A percentile compares a stretch with the other conserved stretches of the same genome.
phyloP scores from a whole-genome alignment of 2,888 invertebrate genomes.

The Cepaea hortensis region DNA sequence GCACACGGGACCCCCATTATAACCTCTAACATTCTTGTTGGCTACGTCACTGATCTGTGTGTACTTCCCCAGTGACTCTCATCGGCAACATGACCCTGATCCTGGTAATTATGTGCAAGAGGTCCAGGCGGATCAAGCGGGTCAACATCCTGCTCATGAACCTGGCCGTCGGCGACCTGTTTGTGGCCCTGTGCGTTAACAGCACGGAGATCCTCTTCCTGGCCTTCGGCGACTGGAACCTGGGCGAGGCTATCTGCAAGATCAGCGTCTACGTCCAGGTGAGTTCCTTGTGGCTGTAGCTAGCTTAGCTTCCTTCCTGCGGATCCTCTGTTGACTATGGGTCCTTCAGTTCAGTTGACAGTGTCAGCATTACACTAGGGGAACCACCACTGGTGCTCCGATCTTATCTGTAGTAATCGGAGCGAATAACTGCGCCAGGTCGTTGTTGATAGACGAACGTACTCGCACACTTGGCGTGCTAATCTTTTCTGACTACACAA shows the following conservation, averaged over 20 bases:
- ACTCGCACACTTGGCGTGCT: too few relatives aligned
- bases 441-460: too few relatives aligned
- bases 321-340: too few relatives aligned
- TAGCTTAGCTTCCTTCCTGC: too few relatives aligned
- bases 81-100: conserved; percentile 76
- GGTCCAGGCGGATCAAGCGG: conserved; percentile 71
- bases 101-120: conserved; percentile 69
- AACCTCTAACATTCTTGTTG: too few relatives aligned
- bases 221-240: conserved; percentile 77
- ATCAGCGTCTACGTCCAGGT: conserved; percentile 76
- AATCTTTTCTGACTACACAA: too few relatives aligned
- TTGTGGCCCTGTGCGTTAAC: conserved; percentile 76
- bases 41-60: neutral
- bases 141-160: conserved; percentile 77
- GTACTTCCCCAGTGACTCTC: conserved; percentile 60
- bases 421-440: too few relatives aligned
- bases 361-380: too few relatives aligned
- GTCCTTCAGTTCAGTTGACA: too few relatives aligned
- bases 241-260: conserved; percentile 76
- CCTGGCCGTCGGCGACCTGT: conserved; percentile 76
- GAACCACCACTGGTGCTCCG: too few relatives aligned
- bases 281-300: conserved; percentile 55
- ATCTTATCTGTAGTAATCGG: too few relatives aligned
- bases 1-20: too few relatives aligned
- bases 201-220: conserved; percentile 76